Conservation (phyloP, 2,888 invertebrate genomes). For the Cremastinae sp. region DNA sequence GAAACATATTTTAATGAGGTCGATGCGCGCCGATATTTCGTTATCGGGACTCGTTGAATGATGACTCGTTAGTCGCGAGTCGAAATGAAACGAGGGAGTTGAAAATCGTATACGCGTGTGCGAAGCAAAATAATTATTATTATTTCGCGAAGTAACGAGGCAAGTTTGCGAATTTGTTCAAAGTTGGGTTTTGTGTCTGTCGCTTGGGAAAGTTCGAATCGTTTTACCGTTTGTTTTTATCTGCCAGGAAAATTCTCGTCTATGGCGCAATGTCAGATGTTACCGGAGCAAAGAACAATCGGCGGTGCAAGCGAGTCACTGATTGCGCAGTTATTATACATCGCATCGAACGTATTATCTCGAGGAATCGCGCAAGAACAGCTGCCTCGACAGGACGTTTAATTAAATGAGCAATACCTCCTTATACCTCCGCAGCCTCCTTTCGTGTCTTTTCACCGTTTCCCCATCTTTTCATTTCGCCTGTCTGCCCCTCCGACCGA, state of each 20-base stretch:
- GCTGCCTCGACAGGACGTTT: conserved; percentile 58
- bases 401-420: conserved; percentile 63
- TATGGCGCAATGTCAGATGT: conserved; percentile 22
- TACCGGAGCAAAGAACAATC: conserved; percentile 15
- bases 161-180: too few relatives aligned
- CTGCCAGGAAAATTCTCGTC: conserved; percentile 15
- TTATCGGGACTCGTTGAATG: too few relatives aligned
- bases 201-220: background rate
- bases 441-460: background rate
- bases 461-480: conserved; percentile 24
- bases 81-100: too few relatives aligned
- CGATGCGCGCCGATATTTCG: too few relatives aligned
- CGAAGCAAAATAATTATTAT: too few relatives aligned
- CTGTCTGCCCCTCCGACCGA: conserved; percentile 29
- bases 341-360: conserved; percentile 53
- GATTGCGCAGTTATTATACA: conserved; percentile 36
- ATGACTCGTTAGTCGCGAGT: too few relatives aligned
- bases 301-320: conserved; percentile 13
- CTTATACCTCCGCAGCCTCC: conserved; percentile 12
- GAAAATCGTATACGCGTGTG: too few relatives aligned
- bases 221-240: conserved; percentile 1
- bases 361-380: conserved; percentile 52
- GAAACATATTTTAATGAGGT: too few relatives aligned
- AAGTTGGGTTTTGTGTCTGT: too few relatives aligned
- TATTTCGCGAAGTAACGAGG: too few relatives aligned